Conservation (phyloP, 2,888 invertebrate species). For the Macroteleia sp. region DNA sequence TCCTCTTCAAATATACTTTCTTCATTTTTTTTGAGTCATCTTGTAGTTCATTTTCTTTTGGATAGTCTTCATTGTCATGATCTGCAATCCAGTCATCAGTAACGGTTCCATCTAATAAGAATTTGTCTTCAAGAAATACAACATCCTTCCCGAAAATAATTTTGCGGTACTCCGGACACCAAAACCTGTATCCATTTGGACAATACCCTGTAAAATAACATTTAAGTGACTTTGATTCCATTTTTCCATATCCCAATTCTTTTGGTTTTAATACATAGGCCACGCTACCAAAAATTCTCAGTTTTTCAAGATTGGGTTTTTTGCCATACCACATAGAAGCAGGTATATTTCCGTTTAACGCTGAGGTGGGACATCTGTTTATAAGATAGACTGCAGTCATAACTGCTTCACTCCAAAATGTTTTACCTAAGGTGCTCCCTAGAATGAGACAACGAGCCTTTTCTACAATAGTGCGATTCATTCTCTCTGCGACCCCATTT, state of each 20-base stretch:
- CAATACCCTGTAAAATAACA: slow-evolving; percentile 67
- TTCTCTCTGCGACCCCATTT: slow-evolving; percentile 70
- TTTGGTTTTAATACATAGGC: slow-evolving; percentile 62
- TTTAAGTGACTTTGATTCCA: slow-evolving; percentile 63
- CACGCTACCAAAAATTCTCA: slow-evolving; percentile 66
- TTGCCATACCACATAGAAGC: slow-evolving; percentile 67
- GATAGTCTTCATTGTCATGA: not conserved
- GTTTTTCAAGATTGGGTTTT: slow-evolving; percentile 68
- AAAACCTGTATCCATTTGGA: slow-evolving; percentile 63
- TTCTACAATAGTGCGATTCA: slow-evolving; percentile 75
- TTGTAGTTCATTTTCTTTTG: not conserved
- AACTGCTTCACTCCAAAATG: slow-evolving; percentile 76
- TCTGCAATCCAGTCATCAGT: slow-evolving; percentile 24
- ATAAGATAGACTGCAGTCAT: slow-evolving; percentile 67
- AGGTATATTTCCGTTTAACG: slow-evolving; percentile 61
- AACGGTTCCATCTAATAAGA: not conserved
- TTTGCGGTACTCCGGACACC: slow-evolving; percentile 7
- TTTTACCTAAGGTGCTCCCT: slow-evolving; percentile 73
- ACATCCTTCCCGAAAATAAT: slow-evolving; percentile 2
- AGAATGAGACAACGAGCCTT: slow-evolving; percentile 77
- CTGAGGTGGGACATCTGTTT: slow-evolving; percentile 68
- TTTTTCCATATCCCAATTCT: slow-evolving; percentile 65
- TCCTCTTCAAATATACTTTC: not conserved
- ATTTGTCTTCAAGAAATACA: slow-evolving; percentile 19
- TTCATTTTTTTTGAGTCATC: not conserved